These are phyloP conservation scores for Rhincodon typus DNA, from an alignment of 2,797 vertebrate genomes.

Conservation along the genomic window DNA sequence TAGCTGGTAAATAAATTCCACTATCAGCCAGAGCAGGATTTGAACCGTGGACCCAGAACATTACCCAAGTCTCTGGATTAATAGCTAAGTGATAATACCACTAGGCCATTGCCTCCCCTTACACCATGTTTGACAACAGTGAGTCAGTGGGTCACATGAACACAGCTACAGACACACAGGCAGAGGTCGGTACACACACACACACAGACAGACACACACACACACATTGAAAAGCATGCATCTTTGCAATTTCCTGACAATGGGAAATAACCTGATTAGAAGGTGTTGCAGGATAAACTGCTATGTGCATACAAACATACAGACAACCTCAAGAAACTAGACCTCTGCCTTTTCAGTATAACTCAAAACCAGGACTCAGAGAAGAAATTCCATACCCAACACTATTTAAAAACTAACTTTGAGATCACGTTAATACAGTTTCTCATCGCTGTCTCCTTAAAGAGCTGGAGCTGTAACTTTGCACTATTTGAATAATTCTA, in stretches of 20 bases:
- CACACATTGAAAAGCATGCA: not conserved
- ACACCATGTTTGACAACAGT: too few species aligned
- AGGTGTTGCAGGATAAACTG: not conserved
- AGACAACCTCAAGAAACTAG: not conserved
- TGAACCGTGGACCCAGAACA: not conserved
- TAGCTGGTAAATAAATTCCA: too few species aligned
- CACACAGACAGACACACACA: not conserved
- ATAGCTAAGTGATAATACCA: too few species aligned
- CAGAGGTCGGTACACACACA: not conserved
- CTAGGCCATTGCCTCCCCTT: too few species aligned
- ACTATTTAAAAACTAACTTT: not conserved
- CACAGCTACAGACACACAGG: too few species aligned
- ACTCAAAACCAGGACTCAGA: not conserved
- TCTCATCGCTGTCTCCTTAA: not conserved
- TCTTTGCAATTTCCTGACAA: not conserved
- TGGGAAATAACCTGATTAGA: not conserved
- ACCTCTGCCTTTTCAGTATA: not conserved
- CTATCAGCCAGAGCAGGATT: too few species aligned
- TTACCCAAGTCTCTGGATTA: too few species aligned
- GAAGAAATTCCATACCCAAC: not conserved
- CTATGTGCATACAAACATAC: not conserved
- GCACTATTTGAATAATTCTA: not conserved
- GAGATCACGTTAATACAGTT: not conserved
- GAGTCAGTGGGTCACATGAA: too few species aligned
- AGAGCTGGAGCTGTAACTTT: not conserved